Conservation (phyloP, 2,113 vertebrate genomes). For the Gambusia affinis region DNA sequence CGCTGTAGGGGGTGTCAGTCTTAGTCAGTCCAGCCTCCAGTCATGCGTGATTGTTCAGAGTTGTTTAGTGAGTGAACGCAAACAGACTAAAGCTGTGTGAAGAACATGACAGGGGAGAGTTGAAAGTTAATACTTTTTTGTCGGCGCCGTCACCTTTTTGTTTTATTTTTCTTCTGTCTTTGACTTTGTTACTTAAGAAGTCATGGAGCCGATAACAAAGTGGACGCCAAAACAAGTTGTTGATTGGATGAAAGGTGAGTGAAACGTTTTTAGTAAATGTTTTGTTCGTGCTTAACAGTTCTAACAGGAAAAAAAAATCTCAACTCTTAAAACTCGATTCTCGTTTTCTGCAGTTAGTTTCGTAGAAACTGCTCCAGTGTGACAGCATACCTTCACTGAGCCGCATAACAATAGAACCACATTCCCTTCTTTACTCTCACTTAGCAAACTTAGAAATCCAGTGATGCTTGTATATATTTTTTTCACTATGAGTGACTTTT, state of each 20-base stretch:
- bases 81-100: slow-evolving; percentile 6
- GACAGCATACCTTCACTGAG: slow-evolving; percentile 56
- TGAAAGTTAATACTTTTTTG: neutral
- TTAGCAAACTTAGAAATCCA: neutral
- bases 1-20: slow-evolving; percentile 34
- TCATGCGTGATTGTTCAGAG: slow-evolving; percentile 46
- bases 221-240: slow-evolving; percentile 84
- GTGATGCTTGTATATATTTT: neutral
- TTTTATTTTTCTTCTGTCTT: neutral
- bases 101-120: slow-evolving; percentile 44
- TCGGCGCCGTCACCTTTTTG: no score
- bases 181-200: slow-evolving; percentile 16
- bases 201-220: slow-evolving; percentile 83
- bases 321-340: neutral
- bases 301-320: neutral
- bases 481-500: neutral
- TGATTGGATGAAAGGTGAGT: slow-evolving; percentile 84
- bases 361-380: slow-evolving; percentile 71
- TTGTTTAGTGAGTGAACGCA: slow-evolving; percentile 30
- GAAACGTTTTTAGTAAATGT: neutral
- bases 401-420: slow-evolving; percentile 50
- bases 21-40: slow-evolving; percentile 24
- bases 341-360: slow-evolving; percentile 60
- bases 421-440: slow-evolving; percentile 13
- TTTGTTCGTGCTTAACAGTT: neutral